Evolutionary conservation across 2,888 invertebrate species (phyloP).

Genomic region (Heteropelma amictum): DNA sequence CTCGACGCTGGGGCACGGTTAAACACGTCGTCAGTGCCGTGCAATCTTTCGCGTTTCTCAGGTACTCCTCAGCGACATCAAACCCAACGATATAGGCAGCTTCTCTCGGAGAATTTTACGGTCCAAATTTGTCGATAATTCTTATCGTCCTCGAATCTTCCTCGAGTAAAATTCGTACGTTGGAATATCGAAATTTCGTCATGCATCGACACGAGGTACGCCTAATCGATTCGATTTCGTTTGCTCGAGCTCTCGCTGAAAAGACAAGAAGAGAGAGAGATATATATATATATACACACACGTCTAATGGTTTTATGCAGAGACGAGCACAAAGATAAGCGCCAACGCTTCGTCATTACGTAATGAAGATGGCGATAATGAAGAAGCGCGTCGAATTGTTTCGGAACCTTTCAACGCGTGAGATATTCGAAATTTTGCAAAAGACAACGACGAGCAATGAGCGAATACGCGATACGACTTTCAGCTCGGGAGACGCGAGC

Average conservation of each 20-base stretch:
- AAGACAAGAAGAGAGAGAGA: neutral
- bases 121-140: neutral
- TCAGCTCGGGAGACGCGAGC: no score
- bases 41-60: constrained; percentile 9
- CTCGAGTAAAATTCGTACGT: neutral
- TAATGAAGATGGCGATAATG: no score
- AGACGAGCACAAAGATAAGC: no score
- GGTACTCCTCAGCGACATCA: constrained; percentile 20
- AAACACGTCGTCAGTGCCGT: neutral
- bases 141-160: constrained; percentile 9
- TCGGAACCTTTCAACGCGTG: no score
- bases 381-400: no score
- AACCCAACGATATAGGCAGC: constrained; percentile 28
- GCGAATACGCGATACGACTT: no score
- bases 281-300: neutral
- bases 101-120: neutral
- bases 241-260: neutral
- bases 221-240: neutral
- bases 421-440: no score
- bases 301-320: no score
- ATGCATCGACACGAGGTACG: neutral
- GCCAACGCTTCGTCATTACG: no score
- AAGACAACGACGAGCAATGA: no score
- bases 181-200: neutral
- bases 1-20: neutral